phyloP scores from a whole-genome alignment of 2,888 invertebrate species.

The Oegoconia quadripuncta region DNA sequence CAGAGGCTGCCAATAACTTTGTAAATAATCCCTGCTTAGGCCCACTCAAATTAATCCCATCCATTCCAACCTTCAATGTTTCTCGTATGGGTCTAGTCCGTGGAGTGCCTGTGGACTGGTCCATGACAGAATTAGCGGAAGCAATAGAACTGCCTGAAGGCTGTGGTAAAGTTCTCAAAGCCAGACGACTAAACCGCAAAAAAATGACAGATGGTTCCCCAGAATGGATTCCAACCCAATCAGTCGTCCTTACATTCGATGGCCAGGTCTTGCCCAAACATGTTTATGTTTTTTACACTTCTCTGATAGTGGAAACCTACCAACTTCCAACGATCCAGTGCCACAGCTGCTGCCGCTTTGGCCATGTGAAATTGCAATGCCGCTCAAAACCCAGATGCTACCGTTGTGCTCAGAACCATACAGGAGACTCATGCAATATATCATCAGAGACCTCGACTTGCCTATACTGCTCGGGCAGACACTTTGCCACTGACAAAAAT shows the following conservation, averaged over 20 bases:
- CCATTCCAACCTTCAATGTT: conserved; percentile 5
- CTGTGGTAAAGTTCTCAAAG: conserved; percentile 14
- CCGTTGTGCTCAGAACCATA: conserved; percentile 16
- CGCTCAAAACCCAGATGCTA: conserved; percentile 22
- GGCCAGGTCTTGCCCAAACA: conserved; percentile 9
- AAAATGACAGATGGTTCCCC: neutral
- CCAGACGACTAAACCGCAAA: conserved; percentile 12
- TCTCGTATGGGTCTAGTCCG: conserved; percentile 7
- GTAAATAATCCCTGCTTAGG: conserved; percentile 1
- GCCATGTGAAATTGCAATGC: conserved; percentile 21
- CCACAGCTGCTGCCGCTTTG: conserved; percentile 22
- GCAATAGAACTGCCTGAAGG: conserved; percentile 1
- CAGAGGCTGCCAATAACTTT: conserved; percentile 13
- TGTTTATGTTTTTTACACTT: conserved; percentile 6
- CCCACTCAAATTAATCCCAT: conserved; percentile 1
- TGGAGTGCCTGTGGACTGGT: conserved; percentile 5
- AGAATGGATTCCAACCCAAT: conserved; percentile 13
- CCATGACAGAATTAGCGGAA: conserved; percentile 9
- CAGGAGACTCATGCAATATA: conserved; percentile 11
- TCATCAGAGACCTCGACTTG: conserved; percentile 9
- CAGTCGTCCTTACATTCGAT: conserved; percentile 11
- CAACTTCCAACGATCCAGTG: conserved; percentile 16
- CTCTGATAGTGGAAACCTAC: conserved; percentile 8
- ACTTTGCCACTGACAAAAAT: conserved; percentile 10
- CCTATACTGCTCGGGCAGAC: conserved; percentile 14